Base-by-base conservation (phyloP, 2,113 vertebrate species). In the Coracopsis vasa region DNA sequence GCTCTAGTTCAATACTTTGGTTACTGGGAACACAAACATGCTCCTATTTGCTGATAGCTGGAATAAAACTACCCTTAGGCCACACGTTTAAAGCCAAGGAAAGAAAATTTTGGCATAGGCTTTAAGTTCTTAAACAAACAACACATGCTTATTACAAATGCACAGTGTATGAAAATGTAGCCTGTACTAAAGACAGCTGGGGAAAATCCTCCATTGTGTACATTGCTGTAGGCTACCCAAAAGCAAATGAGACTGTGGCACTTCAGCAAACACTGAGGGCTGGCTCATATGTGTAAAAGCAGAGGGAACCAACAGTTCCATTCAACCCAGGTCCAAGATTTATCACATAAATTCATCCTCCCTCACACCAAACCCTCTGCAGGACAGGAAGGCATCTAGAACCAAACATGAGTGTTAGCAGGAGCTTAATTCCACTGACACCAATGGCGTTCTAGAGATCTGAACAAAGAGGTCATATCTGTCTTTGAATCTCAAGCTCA, bases 51-150 rank as follows among this genome's bases (percentile, higher is more conserved):
- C 37, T 44, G 45, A 47, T 44, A 81, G 37, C 77, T 95, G 31
- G 56, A 87, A 84, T 75, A 88, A 84, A 93, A 56, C 50, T 85
- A 83, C 75, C 90, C 85, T 88, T 42, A 81, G 85, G 92, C 61
- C 71, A 92, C 28, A n/a, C 28, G 61, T 58, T 92, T 93, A 85
- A 92, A 94, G 54, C 64, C 82, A 95, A 80, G 85, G 80, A 65
- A 88, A 85, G 37, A 45, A 35, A 83, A 88, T 71, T 83, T 82
- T 84, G 90, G 75, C 81, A 71, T 45, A 83, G 77, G 60, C 48
- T 91, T 58, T 78, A 80, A 70, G 82, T 67, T 72, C 80, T 81
- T 95, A 54, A 95, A 90, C 25, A 91, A 95, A 85, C 85, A 94
- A 53, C 81, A 93, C 71, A 94, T 0, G 24, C 74, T 70, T 86